A percentile compares a stretch with the other conserved stretches of the same genome.
These are phyloP conservation scores for Aphaenogaster floridana DNA, from an alignment of 1,140 invertebrate genomes.

Conservation along the genomic window DNA sequence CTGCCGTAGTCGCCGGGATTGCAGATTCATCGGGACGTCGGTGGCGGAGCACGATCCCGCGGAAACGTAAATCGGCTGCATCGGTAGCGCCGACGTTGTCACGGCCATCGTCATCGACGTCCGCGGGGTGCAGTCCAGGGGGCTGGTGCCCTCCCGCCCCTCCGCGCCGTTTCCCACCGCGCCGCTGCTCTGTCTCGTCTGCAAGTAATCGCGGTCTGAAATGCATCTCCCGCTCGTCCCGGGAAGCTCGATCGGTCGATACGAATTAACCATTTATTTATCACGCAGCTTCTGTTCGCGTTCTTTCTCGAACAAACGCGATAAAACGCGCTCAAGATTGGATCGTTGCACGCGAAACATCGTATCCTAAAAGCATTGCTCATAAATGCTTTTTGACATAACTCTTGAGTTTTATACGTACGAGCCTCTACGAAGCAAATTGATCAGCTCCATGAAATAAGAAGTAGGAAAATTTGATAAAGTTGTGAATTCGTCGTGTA, in stretches of 20 bases:
- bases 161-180: constrained; percentile 77
- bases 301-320: background rate
- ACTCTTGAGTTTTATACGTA: background rate
- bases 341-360: background rate
- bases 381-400: background rate
- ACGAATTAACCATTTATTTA: background rate
- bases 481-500: background rate
- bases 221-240: background rate
- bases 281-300: background rate
- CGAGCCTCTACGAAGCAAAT: background rate
- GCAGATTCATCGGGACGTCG: constrained; percentile 57
- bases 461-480: background rate
- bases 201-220: constrained; percentile 57
- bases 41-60: constrained; percentile 60
- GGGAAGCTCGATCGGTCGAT: background rate
- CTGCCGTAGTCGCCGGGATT: constrained; percentile 37
- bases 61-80: constrained; percentile 58
- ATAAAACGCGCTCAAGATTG: background rate
- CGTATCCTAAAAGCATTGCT: background rate
- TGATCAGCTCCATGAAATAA: background rate
- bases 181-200: constrained; percentile 85
- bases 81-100: constrained; percentile 50
- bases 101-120: constrained; percentile 67
- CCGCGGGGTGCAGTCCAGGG: constrained; percentile 77
- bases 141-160: constrained; percentile 75